Conservation (phyloP, 2,888 invertebrate species). For the Heteropelma amictum region DNA sequence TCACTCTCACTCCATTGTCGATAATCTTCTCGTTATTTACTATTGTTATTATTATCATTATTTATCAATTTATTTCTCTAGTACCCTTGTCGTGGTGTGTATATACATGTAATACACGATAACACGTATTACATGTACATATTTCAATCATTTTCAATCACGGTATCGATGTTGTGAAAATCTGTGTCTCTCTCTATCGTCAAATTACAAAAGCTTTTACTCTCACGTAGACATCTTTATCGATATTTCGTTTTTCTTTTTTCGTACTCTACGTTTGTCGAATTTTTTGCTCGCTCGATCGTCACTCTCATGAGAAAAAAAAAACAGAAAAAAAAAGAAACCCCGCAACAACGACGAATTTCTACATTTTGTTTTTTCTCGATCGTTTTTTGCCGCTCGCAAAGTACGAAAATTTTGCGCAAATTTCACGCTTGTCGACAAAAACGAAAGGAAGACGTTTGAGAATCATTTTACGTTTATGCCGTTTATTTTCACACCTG, state of each 20-base stretch:
- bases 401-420: too few relatives aligned
- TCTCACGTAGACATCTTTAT: constrained; percentile 48
- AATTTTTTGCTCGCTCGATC: constrained; percentile 43
- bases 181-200: constrained; percentile 56
- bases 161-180: constrained; percentile 60
- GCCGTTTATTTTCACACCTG: too few relatives aligned
- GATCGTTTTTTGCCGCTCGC: too few relatives aligned
- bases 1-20: constrained; percentile 12
- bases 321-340: not conserved
- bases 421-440: not conserved
- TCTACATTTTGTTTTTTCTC: not conserved
- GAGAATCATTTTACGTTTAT: too few relatives aligned
- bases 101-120: not conserved
- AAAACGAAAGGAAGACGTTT: not conserved
- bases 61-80: constrained; percentile 22
- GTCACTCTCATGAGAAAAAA: not conserved
- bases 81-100: not conserved
- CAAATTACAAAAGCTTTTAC: constrained; percentile 38
- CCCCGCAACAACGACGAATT: not conserved
- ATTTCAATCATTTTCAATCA: constrained; percentile 12
- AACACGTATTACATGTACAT: too few relatives aligned
- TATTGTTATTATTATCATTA: constrained; percentile 23
- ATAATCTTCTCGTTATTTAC: constrained; percentile 8
- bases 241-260: too few relatives aligned
- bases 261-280: not conserved